These are phyloP conservation scores for Rhodinocichla rosea DNA, from an alignment of 2,113 vertebrate genomes.

Conservation along the genomic window DNA sequence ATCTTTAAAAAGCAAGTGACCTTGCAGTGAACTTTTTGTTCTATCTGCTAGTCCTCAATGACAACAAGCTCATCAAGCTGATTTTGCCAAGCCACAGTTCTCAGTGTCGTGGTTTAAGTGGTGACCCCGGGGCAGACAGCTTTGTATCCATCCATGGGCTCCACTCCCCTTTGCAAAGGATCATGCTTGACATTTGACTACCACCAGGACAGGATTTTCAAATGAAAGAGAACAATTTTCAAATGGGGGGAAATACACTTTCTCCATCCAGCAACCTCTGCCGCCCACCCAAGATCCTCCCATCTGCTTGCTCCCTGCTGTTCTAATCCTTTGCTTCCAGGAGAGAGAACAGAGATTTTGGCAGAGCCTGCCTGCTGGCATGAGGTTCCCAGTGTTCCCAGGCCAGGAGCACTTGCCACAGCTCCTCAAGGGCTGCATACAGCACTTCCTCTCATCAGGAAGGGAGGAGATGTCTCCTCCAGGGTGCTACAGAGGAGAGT, in stretches of 20 bases:
- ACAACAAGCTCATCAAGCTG: background rate
- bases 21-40: background rate
- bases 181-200: background rate
- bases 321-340: background rate
- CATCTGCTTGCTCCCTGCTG: background rate
- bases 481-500: background rate
- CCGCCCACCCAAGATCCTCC: background rate
- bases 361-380: background rate
- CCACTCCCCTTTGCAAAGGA: background rate
- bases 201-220: background rate
- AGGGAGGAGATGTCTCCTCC: conserved; percentile 22
- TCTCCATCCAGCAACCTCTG: background rate
- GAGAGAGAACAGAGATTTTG: background rate
- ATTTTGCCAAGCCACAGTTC: background rate
- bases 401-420: background rate
- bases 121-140: background rate
- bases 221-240: background rate
- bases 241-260: background rate
- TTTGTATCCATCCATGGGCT: background rate
- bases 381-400: background rate
- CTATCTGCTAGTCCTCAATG: background rate
- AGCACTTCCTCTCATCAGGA: background rate
- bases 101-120: background rate
- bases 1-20: conserved; percentile 16
- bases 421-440: background rate